Percentiles rank a stretch among this genome's conserved stretches.
phyloP scores from a whole-genome alignment of 2,888 invertebrate species.

The Calliopum simillimum region DNA sequence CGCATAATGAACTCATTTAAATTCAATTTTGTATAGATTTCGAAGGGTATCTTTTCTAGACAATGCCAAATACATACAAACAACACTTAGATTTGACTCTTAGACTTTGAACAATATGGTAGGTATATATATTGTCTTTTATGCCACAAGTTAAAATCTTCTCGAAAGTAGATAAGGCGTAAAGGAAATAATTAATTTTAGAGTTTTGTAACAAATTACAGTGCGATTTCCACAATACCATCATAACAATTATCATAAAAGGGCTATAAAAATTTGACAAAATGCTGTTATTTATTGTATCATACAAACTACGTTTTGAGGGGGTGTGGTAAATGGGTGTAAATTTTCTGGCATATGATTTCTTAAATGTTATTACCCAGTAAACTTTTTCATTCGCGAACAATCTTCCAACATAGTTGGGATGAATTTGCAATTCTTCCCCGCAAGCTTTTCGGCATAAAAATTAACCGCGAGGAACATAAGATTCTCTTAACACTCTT shows the following conservation, averaged over 20 bases:
- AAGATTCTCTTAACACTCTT: no score
- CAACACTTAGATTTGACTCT: not conserved
- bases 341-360: no score
- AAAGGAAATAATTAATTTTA: constrained; percentile 29
- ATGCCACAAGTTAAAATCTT: not conserved
- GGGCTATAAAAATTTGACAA: constrained; percentile 16
- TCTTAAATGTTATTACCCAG: no score
- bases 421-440: no score
- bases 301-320: no score
- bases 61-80: not conserved
- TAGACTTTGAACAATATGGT: constrained; percentile 14
- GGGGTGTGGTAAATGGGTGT: no score
- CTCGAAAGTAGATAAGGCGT: not conserved
- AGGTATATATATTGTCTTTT: not conserved
- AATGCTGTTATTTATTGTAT: not conserved
- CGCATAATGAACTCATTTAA: constrained; percentile 34
- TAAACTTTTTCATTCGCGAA: no score
- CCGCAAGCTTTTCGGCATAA: no score
- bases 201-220: constrained; percentile 19
- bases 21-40: constrained; percentile 32
- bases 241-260: constrained; percentile 31
- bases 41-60: constrained; percentile 10
- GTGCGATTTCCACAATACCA: constrained; percentile 22
- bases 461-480: no score
- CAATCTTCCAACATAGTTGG: no score